Base-by-base conservation (phyloP, 2,888 invertebrate species). In the Adineta ricciae region DNA sequence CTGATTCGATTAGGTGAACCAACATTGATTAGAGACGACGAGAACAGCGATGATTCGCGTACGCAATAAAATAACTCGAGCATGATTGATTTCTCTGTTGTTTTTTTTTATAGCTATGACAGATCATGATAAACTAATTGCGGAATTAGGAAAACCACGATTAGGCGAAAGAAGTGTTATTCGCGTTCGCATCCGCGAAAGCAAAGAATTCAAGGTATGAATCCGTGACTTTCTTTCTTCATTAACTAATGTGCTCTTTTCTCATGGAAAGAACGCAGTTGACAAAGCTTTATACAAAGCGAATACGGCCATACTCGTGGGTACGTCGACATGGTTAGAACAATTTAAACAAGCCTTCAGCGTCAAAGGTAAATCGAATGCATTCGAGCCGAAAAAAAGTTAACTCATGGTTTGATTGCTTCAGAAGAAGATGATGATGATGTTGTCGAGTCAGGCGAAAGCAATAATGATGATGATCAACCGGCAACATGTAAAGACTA, bases 311-410 rank as follows among this genome's bases (percentile, higher is more conserved):
- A 93, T 97, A 87, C 93, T 97, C 85, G 91, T 93, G 56, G 92
- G 98, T 86, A 97, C 98, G 32, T 96, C 96, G n/a, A 96, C 97
- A 0, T 99, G 99, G 99, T 95, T 94, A 90, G 99, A 99, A 89
- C 99, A 99, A 91, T 99, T 99, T 90, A 92, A 94, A 88, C 98
- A 98, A 91, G 99, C 98, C 64, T 92, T 99, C 87, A 96, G 96
- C 73, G 97, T 99, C 84, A 95, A 94, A 89, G 93, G 96, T 78
- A 2, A 16, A 64, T 46, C n/a, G 5, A 46, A 46, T 46, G 4
- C 21, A 24, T 1, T 16, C 32, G 16, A 50, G 16, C 3, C 19
- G 19, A 19, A 50, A 16, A 16, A 19, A 50, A 50, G 2, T 14
- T 50, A 50, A 7, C 19, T 50, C 3, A 2, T n/a, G n/a, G n/a